Conservation (phyloP, 2,888 invertebrate species). For the Cephus pulcher region DNA sequence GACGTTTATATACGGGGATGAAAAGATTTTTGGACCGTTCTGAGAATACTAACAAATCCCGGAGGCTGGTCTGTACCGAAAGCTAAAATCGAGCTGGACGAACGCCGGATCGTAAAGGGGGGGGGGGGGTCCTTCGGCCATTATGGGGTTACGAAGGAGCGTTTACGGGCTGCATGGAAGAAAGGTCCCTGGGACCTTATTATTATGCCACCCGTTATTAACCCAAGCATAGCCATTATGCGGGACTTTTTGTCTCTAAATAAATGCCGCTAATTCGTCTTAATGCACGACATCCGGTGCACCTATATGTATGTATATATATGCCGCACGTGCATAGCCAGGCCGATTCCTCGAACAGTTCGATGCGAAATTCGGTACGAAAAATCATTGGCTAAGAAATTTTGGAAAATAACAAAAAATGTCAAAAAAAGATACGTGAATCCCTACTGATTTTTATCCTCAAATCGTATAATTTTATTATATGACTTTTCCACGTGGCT, state of each 20-base stretch:
- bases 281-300: constrained; percentile 54
- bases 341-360: constrained; percentile 26
- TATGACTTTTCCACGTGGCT: constrained; percentile 13
- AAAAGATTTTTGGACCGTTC: too few species aligned
- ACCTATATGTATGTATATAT: constrained; percentile 10
- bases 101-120: constrained; percentile 5
- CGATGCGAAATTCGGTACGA: too few species aligned
- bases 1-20: too few species aligned
- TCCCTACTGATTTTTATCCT: background rate
- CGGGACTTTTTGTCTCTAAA: constrained; percentile 51
- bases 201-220: constrained; percentile 42
- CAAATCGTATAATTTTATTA: background rate
- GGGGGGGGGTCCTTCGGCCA: background rate
- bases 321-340: constrained; percentile 22
- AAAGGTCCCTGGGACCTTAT: constrained; percentile 25
- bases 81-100: background rate
- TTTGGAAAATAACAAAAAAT: too few species aligned
- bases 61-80: too few species aligned
- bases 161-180: background rate
- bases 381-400: too few species aligned
- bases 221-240: constrained; percentile 43
- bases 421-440: too few species aligned
- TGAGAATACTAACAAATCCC: too few species aligned
- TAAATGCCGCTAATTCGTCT: constrained; percentile 56
- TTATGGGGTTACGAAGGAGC: background rate